Percentiles rank a stretch among this genome's conserved stretches.
phyloP scores from a whole-genome alignment of 1,140 invertebrate genomes.

The Hyposmocoma kahamanoa region DNA sequence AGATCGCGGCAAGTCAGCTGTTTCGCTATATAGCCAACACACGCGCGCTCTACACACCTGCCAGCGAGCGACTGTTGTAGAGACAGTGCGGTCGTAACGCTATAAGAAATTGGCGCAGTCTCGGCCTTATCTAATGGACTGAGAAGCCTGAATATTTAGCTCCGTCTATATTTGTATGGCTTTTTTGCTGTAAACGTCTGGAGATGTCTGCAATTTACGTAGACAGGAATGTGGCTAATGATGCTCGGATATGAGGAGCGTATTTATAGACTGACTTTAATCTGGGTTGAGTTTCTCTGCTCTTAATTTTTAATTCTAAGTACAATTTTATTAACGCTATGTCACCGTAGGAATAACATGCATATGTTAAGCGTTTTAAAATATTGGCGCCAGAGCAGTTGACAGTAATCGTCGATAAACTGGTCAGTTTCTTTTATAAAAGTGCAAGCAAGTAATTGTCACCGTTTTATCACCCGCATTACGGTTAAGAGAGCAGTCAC shows the following conservation, averaged over 20 bases:
- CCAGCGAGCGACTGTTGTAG: conserved; percentile 64
- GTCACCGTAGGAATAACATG: no score
- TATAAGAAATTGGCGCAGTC: conserved; percentile 56
- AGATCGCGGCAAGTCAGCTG: conserved; percentile 38
- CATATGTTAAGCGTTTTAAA: no score
- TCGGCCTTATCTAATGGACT: conserved; percentile 30
- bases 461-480: no score
- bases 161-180: background rate
- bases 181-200: conserved; percentile 2
- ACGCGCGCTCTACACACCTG: conserved; percentile 64
- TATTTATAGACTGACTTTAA: background rate
- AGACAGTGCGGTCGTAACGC: no score
- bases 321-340: no score
- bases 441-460: no score
- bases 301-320: no score
- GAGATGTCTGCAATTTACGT: background rate
- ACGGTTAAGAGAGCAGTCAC: no score
- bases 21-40: conserved; percentile 46
- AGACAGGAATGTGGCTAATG: background rate
- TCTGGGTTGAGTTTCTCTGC: conserved; percentile 3
- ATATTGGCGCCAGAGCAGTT: no score
- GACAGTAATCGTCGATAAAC: no score
- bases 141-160: conserved; percentile 17
- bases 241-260: background rate
- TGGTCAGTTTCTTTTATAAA: no score